Base-by-base conservation (phyloP, 2,797 vertebrate species). In the Sebastes itinus region DNA sequence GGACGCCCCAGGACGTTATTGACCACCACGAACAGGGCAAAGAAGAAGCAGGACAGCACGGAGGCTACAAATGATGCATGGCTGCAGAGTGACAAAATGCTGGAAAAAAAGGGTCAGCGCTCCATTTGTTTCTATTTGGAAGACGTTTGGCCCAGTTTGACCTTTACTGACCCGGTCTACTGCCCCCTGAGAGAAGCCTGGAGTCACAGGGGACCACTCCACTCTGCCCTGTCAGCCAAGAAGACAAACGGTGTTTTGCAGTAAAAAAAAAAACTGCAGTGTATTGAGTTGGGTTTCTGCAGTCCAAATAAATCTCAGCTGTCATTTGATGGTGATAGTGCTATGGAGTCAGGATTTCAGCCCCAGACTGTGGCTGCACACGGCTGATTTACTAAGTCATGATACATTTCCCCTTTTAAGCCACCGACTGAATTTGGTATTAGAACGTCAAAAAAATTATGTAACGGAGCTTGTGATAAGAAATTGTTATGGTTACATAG, bases 121-220 rank as follows among this genome's bases (percentile, higher is more conserved):
- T 86, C 78, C 66, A 83, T 91, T 91, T 88, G 78, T 87, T 89
- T 91, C 82, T 77, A 84, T 90, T 89, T 80, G 72, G 69, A 82
- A 64, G 78, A 88, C 16, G 25, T 81, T 92, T 86, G 81, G 82
- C 77, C 86, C 25, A 55, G 82, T 30, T 91, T 88, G 87, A 90
- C 82, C 83, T 91, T 87, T 79, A 68, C 54, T 80, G 80, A 83
- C 84, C 82, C 1, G 8, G 27, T 78, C 75, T 25, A 7, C 72
- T 76, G 68, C 56, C 73, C 77, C 78, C 61, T 2, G 55, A 76
- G 79, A 87, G 65, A 42, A 81, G 58, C 55, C 28, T 23, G 25
- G 4, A 55, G 78, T 58, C 83, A 30, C 75, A 10, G 22, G 82
- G 67, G 78, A 80, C 77, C 20, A 32, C 54, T 77, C 49, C 66